Evolutionary conservation across 2,113 vertebrate species (phyloP).

Genomic region (Poeciliopsis turrubarensis): DNA sequence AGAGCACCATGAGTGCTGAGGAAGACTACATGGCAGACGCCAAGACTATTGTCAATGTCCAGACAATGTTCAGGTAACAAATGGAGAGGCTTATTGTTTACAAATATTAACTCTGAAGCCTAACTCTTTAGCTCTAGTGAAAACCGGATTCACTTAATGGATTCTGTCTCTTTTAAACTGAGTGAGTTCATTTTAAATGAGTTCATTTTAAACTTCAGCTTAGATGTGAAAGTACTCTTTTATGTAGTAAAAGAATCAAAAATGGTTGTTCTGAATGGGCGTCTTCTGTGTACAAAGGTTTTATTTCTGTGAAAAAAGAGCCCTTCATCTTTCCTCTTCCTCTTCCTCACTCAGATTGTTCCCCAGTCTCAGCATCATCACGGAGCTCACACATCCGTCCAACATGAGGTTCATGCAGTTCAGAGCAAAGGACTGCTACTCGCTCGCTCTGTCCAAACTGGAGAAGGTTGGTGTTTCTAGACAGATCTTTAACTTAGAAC

Average conservation of each 20-base stretch:
- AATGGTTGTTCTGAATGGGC: constrained; percentile 15
- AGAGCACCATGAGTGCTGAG: constrained; percentile 97
- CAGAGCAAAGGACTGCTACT: constrained; percentile 98
- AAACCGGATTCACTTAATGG: background rate
- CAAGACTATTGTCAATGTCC: constrained; percentile 97
- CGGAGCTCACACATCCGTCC: constrained; percentile 95
- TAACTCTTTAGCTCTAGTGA: background rate
- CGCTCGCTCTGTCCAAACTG: constrained; percentile 93
- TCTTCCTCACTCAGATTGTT: constrained; percentile 84
- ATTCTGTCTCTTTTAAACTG: background rate
- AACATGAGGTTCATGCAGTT: constrained; percentile 99
- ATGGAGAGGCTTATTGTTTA: background rate
- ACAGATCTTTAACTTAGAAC: background rate
- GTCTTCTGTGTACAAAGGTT: background rate
- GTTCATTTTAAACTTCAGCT: constrained; percentile 20
- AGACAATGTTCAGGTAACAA: constrained; percentile 93
- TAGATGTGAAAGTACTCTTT: constrained; percentile 8
- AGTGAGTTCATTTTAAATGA: constrained; percentile 11
- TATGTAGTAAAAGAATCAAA: constrained; percentile 42
- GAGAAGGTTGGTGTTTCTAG: constrained; percentile 87
- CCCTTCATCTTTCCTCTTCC: constrained; percentile 5
- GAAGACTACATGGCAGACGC: constrained; percentile 99
- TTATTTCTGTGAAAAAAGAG: background rate
- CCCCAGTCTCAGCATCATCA: constrained; percentile 96
- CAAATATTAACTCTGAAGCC: background rate